A percentile compares a stretch with the other conserved stretches of the same genome.
Evolutionary conservation across 2,113 vertebrate genomes (phyloP).

Genomic region (Nematolebias whitei): DNA sequence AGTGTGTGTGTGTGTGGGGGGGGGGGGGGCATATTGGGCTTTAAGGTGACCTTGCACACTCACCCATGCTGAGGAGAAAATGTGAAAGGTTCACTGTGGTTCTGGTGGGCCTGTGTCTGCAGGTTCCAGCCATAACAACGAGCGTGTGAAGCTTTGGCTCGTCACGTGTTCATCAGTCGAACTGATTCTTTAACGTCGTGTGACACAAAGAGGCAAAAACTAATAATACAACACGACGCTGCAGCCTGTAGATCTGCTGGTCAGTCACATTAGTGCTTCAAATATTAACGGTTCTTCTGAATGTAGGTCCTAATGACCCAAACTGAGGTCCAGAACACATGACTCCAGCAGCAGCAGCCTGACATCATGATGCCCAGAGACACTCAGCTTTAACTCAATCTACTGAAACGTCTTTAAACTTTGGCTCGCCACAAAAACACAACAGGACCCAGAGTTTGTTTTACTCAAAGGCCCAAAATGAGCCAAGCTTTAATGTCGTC

Average conservation of each 20-base stretch:
- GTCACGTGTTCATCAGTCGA: constrained; percentile 13
- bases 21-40: constrained; percentile 55
- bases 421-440: constrained; percentile 28
- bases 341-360: constrained; percentile 46
- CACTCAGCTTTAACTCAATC: constrained; percentile 44
- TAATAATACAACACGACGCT: neutral
- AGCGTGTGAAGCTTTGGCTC: neutral
- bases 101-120: constrained; percentile 31
- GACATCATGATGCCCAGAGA: constrained; percentile 47
- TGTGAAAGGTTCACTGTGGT: constrained; percentile 73
- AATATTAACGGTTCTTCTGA: constrained; percentile 14
- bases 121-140: constrained; percentile 37
- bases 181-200: constrained; percentile 22
- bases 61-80: constrained; percentile 77
- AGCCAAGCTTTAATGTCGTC: constrained; percentile 15
- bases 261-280: neutral
- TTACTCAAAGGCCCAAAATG: constrained; percentile 22
- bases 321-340: constrained; percentile 1
- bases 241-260: neutral
- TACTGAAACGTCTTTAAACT: constrained; percentile 26
- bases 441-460: constrained; percentile 24
- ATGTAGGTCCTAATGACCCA: constrained; percentile 22
- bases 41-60: constrained; percentile 57
- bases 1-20: neutral
- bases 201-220: neutral